Percentiles rank a stretch among this genome's conserved stretches.
Conservation (phyloP, 2,888 invertebrate genomes). For the Cheilosia vernalis region DNA sequence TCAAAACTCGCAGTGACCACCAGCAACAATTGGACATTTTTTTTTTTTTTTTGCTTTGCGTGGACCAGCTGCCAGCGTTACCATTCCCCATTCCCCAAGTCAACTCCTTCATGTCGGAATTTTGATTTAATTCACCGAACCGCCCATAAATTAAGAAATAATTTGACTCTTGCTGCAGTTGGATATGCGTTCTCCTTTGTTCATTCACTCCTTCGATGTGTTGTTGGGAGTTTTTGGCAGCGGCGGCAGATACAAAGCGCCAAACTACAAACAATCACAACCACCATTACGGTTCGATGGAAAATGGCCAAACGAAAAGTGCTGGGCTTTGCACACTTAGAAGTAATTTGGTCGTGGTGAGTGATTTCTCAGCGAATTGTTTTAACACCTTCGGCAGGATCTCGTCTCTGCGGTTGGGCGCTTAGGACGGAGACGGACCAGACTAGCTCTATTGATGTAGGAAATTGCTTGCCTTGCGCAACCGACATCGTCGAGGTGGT, state of each 20-base stretch:
- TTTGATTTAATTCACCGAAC: conserved; percentile 69
- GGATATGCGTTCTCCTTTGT: conserved; percentile 45
- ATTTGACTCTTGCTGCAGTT: conserved; percentile 47
- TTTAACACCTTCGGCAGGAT: conserved; percentile 69
- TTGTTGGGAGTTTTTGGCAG: conserved; percentile 13
- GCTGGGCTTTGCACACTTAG: conserved; percentile 44
- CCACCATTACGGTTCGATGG: neutral
- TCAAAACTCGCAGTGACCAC: neutral
- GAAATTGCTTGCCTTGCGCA: conserved; percentile 67
- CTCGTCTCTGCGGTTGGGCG: conserved; percentile 29
- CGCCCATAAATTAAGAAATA: conserved; percentile 66
- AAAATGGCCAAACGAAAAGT: conserved; percentile 17
- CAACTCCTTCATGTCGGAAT: conserved; percentile 55
- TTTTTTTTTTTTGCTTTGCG: neutral
- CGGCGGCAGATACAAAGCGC: conserved; percentile 48
- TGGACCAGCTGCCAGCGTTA: conserved; percentile 41
- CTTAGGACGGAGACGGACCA: neutral
- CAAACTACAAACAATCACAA: conserved; percentile 56
- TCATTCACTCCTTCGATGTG: neutral
- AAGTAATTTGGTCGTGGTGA: conserved; percentile 53
- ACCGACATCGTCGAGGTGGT: conserved; percentile 17
- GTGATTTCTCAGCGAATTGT: conserved; percentile 67
- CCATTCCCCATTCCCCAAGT: conserved; percentile 7
- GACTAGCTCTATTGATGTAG: conserved; percentile 29
- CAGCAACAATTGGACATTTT: conserved; percentile 45